Conservation (phyloP, 2,888 invertebrate genomes). For the Mythimna vitellina region DNA sequence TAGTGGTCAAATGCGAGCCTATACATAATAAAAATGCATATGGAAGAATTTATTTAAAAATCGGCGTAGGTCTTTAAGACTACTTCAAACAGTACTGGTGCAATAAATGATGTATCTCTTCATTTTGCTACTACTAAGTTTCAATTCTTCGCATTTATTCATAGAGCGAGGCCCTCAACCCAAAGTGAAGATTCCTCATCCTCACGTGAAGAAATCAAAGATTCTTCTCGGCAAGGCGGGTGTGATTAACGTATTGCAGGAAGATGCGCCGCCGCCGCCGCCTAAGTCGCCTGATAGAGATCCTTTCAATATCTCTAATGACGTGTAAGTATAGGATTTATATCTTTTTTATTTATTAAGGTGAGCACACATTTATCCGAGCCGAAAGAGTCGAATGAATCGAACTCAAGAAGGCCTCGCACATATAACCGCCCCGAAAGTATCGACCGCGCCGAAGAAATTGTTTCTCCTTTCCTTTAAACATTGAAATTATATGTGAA, state of each 20-base stretch:
- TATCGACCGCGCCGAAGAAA: too few species aligned
- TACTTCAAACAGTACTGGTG: too few species aligned
- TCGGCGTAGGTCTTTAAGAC: too few species aligned
- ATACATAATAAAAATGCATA: too few species aligned
- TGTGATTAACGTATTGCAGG: conserved; percentile 98
- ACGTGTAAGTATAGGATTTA: conserved; percentile 92
- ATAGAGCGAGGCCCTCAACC: conserved; percentile 94
- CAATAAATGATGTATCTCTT: neutral
- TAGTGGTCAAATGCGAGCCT: too few species aligned
- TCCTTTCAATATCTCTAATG: conserved; percentile 99
- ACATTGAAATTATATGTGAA: too few species aligned
- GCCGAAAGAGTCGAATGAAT: too few species aligned
- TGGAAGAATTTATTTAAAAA: too few species aligned
- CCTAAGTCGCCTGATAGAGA: conserved; percentile 97
- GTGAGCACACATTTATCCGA: too few species aligned
- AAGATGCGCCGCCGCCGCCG: conserved; percentile 97
- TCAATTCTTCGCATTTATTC: neutral
- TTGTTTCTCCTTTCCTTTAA: too few species aligned
- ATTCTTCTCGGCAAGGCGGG: conserved; percentile 98
- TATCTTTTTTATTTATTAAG: neutral
- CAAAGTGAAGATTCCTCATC: conserved; percentile 98
- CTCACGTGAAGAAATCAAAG: conserved; percentile 98
- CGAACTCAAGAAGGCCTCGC: too few species aligned
- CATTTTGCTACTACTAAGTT: neutral
- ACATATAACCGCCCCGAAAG: too few species aligned